Conservation (phyloP, 2,797 vertebrate genomes). For the Gymnopithys bicolor region DNA sequence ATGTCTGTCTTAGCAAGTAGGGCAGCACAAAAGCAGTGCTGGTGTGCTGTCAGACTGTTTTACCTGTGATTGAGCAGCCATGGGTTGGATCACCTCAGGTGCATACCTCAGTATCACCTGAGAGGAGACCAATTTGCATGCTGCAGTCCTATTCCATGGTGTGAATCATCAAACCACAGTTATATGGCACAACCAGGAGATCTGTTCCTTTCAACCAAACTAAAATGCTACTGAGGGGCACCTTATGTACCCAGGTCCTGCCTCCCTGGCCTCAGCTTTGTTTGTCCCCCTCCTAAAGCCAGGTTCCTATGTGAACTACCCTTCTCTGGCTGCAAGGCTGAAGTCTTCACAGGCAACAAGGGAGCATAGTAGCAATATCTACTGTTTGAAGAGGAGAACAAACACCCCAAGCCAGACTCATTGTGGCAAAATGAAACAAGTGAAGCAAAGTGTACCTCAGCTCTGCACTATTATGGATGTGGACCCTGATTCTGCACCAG, state of each 20-base stretch:
- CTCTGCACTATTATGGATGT: not conserved
- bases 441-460: not conserved
- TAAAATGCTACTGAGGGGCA: not conserved
- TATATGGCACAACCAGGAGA: not conserved
- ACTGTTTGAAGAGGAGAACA: not conserved
- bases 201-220: not conserved
- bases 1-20: not conserved
- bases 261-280: not conserved
- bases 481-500: not conserved
- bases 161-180: not conserved
- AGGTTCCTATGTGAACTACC: fast-evolving
- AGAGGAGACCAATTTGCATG: not conserved
- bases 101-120: fast-evolving
- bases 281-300: not conserved
- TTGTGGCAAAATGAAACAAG: not conserved
- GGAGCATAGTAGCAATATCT: not conserved
- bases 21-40: not conserved
- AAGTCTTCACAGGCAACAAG: not conserved
- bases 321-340: not conserved
- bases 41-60: not conserved
- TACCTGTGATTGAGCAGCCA: not conserved
- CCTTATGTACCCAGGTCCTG: not conserved
- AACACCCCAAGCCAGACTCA: not conserved
- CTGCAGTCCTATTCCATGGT: fast-evolving
- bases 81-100: not conserved